These are phyloP conservation scores for Adineta ricciae DNA, from an alignment of 2,888 invertebrate species.

Conservation along the genomic window DNA sequence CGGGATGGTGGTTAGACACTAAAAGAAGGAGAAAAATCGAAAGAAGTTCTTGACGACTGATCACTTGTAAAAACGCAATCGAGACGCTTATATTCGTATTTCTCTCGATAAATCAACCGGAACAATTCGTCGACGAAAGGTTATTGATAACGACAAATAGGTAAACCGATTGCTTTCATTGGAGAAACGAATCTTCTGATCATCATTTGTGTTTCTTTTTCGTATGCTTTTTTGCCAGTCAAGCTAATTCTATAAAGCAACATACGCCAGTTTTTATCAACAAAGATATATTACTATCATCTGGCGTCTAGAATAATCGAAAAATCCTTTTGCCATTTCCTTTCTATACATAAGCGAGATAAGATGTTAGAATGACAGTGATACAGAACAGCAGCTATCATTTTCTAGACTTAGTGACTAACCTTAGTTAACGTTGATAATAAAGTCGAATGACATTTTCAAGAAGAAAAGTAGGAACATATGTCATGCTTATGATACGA, in stretches of 20 bases:
- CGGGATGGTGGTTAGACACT: background rate
- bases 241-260: background rate
- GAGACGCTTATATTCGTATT: background rate
- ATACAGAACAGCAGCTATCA: background rate
- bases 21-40: background rate
- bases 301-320: background rate
- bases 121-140: background rate
- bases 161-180: background rate
- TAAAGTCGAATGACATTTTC: background rate
- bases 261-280: background rate
- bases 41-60: background rate
- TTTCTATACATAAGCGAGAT: background rate
- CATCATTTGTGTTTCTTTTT: background rate
- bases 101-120: background rate
- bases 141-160: background rate
- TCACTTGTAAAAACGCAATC: background rate
- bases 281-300: background rate
- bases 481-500: background rate
- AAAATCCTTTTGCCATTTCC: background rate
- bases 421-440: background rate
- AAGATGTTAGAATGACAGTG: background rate
- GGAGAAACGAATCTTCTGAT: too few species aligned
- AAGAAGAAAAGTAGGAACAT: background rate
- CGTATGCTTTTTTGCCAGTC: background rate
- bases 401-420: background rate